Evolutionary conservation across 2,797 vertebrate species (phyloP), one percentile per base, ranked within the genome.

Genomic region (Gymnopithys bicolor): DNA sequence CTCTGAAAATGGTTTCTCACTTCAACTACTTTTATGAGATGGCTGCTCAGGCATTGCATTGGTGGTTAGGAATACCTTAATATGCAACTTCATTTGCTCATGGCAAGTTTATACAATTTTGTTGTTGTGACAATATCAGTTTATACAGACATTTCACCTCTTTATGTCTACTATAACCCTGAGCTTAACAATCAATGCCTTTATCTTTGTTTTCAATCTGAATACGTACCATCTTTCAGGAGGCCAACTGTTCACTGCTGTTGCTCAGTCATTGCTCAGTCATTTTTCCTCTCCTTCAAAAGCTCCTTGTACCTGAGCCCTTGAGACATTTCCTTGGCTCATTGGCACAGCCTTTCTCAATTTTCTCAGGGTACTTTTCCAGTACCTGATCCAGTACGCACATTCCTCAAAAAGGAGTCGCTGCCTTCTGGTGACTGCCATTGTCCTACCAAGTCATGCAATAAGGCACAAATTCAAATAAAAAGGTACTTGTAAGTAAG

Each of bases 21-120:
- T 95, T 93, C 86, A 90, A 60, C 74, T 93, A n/a, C 64, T 94
- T 95, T 93, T 95, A 96, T 90, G 94, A 94, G 80, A 84, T 64
- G 92, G 77, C 84, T 95, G 74, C 52, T 96, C 84, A 79, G 70
- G 75, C 90, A 92, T 90, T 12, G 2, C 70, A 39, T 8, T 87
- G 67, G 59, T 84, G 32, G 33, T 75, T 86, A 60, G 43, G 28
- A 96, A 66, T 1, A 4, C n/a, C 95, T 94, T 84, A 88, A 52
- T 59, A 91, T 79, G 58, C 45, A 60, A 60, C 55, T 39, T 93
- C 86, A 92, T 95, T 95, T 92, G 73, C 77, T 90, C 45, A 60
- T 87, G 60, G 67, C 56, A 88, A 93, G 58, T 93, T 91, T 90
- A 90, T 93, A 76, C 37, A 73, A 79, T 91, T 87, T 88, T 84